These are phyloP conservation scores for Neosalanx taihuensis DNA, from an alignment of 2,797 vertebrate species.

Conservation along the genomic window DNA sequence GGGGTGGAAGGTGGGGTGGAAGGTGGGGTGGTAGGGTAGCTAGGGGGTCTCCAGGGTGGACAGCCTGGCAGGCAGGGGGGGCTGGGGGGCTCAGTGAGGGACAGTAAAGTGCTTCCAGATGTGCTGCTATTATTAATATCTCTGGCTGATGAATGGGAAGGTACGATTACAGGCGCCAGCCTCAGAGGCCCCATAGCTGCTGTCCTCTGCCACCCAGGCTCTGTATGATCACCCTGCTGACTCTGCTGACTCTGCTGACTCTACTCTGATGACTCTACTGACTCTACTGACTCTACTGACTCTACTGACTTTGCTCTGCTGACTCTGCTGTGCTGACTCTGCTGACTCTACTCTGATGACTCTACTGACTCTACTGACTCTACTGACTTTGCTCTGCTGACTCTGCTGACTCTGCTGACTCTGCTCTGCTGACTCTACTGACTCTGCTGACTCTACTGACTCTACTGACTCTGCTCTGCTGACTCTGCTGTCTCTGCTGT, in stretches of 20 bases:
- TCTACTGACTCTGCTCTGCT: background rate
- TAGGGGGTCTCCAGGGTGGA: conserved; percentile 1
- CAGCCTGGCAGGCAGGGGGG: conserved; percentile 24
- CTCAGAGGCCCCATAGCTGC: conserved; percentile 70
- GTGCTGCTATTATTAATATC: conserved; percentile 96
- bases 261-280: background rate
- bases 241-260: background rate
- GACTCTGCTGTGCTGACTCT: too few species aligned
- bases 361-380: conserved; percentile 34
- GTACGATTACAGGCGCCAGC: conserved; percentile 83
- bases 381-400: conserved; percentile 29
- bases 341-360: too few species aligned
- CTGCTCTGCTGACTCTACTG: background rate
- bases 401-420: too few species aligned
- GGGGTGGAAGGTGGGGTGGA: background rate
- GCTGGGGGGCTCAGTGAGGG: conserved; percentile 72
- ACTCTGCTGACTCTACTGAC: conserved; percentile 2
- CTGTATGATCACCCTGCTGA: conserved; percentile 44
- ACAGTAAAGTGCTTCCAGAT: conserved; percentile 98
- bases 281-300: too few species aligned
- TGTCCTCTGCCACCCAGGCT: conserved; percentile 70
- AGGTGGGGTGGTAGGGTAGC: too few species aligned
- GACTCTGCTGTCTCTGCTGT: too few species aligned
- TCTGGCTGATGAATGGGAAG: conserved; percentile 94
- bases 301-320: background rate